A percentile compares a stretch with the other conserved stretches of the same genome.
Conservation (phyloP, 1,140 invertebrate genomes). For the Hylaeus volcanicus region DNA sequence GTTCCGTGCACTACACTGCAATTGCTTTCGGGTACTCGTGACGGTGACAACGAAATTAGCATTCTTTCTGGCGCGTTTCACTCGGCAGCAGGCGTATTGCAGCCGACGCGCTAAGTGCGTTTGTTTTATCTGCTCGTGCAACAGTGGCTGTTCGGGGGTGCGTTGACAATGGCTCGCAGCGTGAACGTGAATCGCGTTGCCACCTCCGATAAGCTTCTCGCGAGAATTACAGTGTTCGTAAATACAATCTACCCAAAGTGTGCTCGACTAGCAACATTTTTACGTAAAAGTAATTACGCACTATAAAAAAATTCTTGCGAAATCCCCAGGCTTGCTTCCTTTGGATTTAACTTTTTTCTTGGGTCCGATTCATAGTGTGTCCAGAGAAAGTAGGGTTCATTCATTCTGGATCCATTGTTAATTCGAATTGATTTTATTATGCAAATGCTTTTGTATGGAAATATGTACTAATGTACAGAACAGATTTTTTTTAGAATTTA, state of each 20-base stretch:
- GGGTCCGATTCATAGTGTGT: no score
- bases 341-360: no score
- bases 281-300: no score
- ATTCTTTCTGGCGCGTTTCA: constrained; percentile 21
- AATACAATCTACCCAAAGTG: not conserved
- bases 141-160: constrained; percentile 28
- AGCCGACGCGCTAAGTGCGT: constrained; percentile 38
- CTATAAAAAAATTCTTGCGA: no score
- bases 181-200: not conserved
- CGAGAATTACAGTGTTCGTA: constrained; percentile 46
- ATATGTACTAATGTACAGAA: no score
- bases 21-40: not conserved
- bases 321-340: no score
- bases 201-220: constrained; percentile 49
- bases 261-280: no score
- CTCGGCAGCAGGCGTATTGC: constrained; percentile 17
- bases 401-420: no score
- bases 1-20: not conserved
- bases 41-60: constrained; percentile 34
- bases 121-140: constrained; percentile 36
- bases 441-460: no score
- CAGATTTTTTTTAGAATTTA: no score
- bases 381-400: no score
- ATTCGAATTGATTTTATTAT: no score
- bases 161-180: constrained; percentile 1